Evolutionary conservation across 1,140 invertebrate genomes (phyloP).

Genomic region (Bombus haemorrhoidalis): DNA sequence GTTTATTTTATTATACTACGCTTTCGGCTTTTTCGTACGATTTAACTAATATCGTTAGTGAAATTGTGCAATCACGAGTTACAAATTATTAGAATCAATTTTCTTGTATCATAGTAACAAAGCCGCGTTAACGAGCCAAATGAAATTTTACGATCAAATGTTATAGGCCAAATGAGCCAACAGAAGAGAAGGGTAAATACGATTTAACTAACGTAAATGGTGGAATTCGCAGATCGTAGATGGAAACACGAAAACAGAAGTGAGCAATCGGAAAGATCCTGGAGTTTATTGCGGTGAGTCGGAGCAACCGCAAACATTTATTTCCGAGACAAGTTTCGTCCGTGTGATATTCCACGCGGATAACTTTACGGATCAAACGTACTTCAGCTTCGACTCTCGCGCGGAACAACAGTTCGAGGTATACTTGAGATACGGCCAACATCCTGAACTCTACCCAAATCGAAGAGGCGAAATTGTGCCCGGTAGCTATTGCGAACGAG

Average conservation of each 20-base stretch:
- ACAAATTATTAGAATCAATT: too few species aligned
- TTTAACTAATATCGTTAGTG: too few species aligned
- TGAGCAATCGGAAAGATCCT: slow-evolving; percentile 92
- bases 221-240: slow-evolving; percentile 88
- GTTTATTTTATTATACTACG: background rate
- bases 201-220: background rate
- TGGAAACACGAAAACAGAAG: slow-evolving; percentile 92
- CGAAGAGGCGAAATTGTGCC: slow-evolving; percentile 92
- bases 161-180: too few species aligned
- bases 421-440: slow-evolving; percentile 93
- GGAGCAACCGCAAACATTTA: slow-evolving; percentile 96
- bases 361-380: slow-evolving; percentile 95
- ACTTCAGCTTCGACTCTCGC: slow-evolving; percentile 89
- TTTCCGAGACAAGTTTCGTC: slow-evolving; percentile 96
- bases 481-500: slow-evolving; percentile 93
- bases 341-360: slow-evolving; percentile 95
- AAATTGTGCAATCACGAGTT: too few species aligned
- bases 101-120: too few species aligned
- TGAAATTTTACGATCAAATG: too few species aligned
- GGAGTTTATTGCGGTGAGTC: slow-evolving; percentile 96
- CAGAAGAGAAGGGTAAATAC: background rate
- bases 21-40: background rate
- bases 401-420: slow-evolving; percentile 95
- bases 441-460: slow-evolving; percentile 95
- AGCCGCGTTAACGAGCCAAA: too few species aligned